These are phyloP conservation scores for Eubasilissa splendida DNA, from an alignment of 2,888 invertebrate species.

Conservation along the genomic window DNA sequence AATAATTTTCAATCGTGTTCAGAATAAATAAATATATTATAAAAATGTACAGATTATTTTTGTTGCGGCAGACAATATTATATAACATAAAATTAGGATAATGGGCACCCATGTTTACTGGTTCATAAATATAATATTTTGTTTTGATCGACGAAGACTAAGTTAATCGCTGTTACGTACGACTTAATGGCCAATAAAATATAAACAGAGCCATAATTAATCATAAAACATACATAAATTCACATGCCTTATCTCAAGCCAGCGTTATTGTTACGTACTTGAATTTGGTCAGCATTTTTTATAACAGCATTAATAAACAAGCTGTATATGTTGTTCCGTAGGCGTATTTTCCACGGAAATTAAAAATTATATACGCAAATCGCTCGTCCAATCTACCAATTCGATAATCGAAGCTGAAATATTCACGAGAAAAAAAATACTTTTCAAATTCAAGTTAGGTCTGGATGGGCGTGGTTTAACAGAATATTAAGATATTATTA, in stretches of 20 bases:
- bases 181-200: conserved; percentile 39
- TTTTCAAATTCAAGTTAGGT: too few relatives aligned
- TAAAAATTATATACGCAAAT: too few relatives aligned
- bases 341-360: too few relatives aligned
- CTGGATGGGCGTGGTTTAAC: too few relatives aligned
- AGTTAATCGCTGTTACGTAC: conserved; percentile 21
- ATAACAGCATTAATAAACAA: background rate
- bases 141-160: conserved; percentile 3
- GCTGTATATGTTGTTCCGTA: too few relatives aligned
- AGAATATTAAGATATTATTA: too few relatives aligned
- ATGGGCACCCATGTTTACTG: conserved; percentile 5
- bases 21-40: too few relatives aligned
- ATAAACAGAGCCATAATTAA: conserved; percentile 37
- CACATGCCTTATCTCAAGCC: conserved; percentile 10
- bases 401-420: too few relatives aligned
- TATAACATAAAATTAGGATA: conserved; percentile 12
- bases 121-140: conserved; percentile 6
- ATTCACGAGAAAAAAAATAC: too few relatives aligned
- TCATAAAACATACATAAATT: conserved; percentile 33
- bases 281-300: background rate
- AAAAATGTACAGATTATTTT: background rate
- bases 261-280: background rate
- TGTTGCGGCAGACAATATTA: background rate
- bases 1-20: too few relatives aligned
- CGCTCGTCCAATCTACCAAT: too few relatives aligned